A percentile compares a stretch with the other conserved stretches of the same genome.
phyloP scores from a whole-genome alignment of 2,797 vertebrate genomes.

The Tauraco hartlaubi region DNA sequence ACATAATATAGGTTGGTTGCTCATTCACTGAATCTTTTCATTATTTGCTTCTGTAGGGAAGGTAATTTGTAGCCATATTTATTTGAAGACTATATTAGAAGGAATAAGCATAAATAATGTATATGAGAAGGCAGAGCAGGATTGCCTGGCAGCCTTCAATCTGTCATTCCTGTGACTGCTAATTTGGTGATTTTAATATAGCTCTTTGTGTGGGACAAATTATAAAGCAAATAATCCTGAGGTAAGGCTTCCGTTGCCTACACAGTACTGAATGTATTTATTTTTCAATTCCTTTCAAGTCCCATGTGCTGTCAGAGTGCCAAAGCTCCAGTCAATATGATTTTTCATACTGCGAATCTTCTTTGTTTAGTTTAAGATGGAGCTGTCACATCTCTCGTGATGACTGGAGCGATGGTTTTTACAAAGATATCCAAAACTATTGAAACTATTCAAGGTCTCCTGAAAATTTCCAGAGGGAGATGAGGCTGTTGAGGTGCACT shows the following conservation, averaged over 20 bases:
- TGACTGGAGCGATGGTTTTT: not conserved
- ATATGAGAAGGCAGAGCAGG: not conserved
- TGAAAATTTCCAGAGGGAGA: not conserved
- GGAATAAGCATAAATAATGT: not conserved
- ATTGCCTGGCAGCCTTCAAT: slow-evolving; percentile 1
- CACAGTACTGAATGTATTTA: not conserved
- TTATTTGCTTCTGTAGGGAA: not conserved
- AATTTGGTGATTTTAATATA: not conserved
- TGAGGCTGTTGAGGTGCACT: not conserved
- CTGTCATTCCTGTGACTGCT: not conserved
- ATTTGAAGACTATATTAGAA: not conserved
- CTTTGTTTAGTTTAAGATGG: not conserved
- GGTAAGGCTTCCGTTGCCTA: not conserved
- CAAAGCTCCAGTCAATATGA: not conserved
- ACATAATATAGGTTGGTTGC: not conserved
- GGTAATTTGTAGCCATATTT: not conserved
- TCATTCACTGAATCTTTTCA: not conserved
- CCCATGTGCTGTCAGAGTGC: not conserved
- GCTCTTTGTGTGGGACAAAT: not conserved
- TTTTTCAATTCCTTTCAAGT: slow-evolving; percentile 12
- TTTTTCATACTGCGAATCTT: not conserved
- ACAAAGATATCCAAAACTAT: not conserved
- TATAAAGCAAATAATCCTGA: not conserved
- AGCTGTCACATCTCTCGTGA: not conserved
- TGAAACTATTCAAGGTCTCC: not conserved